Conservation (phyloP, 2,113 vertebrate species). For the Upupa epops region DNA sequence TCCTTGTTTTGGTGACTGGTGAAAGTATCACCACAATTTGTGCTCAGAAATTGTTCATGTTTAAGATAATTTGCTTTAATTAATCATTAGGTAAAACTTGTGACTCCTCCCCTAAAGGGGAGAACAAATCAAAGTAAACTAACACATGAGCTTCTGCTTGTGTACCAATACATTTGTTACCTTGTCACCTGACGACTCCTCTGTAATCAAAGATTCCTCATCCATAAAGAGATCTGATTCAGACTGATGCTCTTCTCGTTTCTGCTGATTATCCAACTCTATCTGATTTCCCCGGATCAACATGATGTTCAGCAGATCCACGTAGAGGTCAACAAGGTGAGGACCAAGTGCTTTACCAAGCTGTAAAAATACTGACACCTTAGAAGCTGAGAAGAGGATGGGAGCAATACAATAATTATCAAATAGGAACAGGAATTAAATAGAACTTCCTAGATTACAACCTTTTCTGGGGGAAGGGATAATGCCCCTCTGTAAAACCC, state of each 20-base stretch:
- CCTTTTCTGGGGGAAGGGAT: not conserved
- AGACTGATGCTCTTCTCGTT: not conserved
- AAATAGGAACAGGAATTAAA: not conserved
- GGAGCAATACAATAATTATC: not conserved
- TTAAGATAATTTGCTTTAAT: not conserved
- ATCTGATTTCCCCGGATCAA: constrained; percentile 68
- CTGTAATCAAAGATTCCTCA: constrained; percentile 39
- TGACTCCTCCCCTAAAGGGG: not conserved
- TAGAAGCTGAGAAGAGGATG: not conserved
- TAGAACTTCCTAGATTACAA: not conserved
- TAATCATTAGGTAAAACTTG: not conserved
- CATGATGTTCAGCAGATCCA: constrained; percentile 78
- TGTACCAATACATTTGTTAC: constrained; percentile 28
- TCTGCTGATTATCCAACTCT: constrained; percentile 18
- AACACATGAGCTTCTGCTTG: not conserved
- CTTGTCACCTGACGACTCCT: constrained; percentile 66
- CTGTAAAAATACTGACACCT: constrained; percentile 58
- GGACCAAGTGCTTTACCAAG: constrained; percentile 72
- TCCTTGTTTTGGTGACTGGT: not conserved
- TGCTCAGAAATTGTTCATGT: not conserved
- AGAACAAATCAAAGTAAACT: not conserved
- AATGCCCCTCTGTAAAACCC: not conserved
- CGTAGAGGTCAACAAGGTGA: constrained; percentile 63
- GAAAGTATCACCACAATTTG: not conserved
- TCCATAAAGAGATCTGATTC: constrained; percentile 80